Conservation (phyloP, 2,888 invertebrate genomes). For the Oeneis ivallda region DNA sequence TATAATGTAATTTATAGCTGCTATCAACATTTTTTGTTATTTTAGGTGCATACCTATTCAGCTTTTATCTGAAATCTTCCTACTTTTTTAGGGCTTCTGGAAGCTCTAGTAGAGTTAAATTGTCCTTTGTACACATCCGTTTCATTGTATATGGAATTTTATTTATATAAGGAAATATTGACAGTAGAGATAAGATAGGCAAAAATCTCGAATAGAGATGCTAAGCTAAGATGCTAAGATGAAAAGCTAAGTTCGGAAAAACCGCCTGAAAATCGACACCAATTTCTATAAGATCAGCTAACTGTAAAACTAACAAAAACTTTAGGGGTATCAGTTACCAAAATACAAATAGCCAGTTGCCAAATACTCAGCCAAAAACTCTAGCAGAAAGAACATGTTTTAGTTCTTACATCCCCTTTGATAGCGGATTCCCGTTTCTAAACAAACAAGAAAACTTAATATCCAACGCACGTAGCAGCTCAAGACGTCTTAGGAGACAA, state of each 20-base stretch:
- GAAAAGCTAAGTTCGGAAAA: neutral
- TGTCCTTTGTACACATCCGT: too few species aligned
- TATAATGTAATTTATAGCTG: too few species aligned
- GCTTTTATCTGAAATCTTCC: too few species aligned
- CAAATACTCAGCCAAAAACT: neutral
- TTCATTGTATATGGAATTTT: too few species aligned
- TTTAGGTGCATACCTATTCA: too few species aligned
- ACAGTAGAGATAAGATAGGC: neutral
- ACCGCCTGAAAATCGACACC: too few species aligned
- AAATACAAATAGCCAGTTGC: neutral
- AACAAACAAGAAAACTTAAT: slow-evolving; percentile 18
- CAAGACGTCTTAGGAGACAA: slow-evolving; percentile 27
- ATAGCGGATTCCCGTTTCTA: slow-evolving; percentile 15
- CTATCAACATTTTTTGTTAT: too few species aligned
- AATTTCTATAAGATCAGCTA: too few species aligned
- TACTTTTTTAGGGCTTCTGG: too few species aligned
- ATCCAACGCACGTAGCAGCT: slow-evolving; percentile 21
- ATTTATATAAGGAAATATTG: neutral
- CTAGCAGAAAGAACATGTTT: neutral
- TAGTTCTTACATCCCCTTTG: slow-evolving; percentile 1
- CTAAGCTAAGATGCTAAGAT: too few species aligned
- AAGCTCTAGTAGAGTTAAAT: too few species aligned
- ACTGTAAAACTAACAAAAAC: neutral
- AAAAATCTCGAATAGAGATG: too few species aligned
- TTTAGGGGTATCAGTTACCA: neutral